phyloP scores from a whole-genome alignment of 2,888 invertebrate species.

The Catocala sponsa region DNA sequence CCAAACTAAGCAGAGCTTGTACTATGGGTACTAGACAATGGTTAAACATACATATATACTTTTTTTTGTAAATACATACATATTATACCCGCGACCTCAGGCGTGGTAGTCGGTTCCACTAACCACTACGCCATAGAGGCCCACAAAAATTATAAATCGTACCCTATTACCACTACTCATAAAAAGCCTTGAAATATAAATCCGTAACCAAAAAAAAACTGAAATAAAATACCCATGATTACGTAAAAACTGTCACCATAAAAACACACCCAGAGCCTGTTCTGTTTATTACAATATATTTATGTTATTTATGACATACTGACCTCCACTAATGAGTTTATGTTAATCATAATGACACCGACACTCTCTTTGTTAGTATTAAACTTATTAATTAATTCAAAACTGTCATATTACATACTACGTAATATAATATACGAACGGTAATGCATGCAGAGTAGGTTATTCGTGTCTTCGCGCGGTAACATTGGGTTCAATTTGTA shows the following conservation, averaged over 20 bases:
- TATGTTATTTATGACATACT: slow-evolving; percentile 76
- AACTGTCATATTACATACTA: not conserved
- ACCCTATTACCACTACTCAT: not conserved
- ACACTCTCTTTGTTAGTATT: slow-evolving; percentile 58
- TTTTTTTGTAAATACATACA: too few relatives aligned
- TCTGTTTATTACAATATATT: slow-evolving; percentile 78
- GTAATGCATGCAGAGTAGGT: too few relatives aligned
- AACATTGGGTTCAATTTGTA: too few relatives aligned
- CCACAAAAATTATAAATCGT: too few relatives aligned
- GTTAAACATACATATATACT: too few relatives aligned
- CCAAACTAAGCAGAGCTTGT: too few relatives aligned
- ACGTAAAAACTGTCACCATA: slow-evolving; percentile 51
- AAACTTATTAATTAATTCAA: slow-evolving; percentile 16
- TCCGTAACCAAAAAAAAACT: not conserved
- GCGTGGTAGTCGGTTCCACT: too few relatives aligned
- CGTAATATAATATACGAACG: too few relatives aligned
- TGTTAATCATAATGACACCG: slow-evolving; percentile 76
- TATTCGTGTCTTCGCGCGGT: too few relatives aligned
- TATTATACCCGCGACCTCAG: too few relatives aligned
- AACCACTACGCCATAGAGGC: too few relatives aligned
- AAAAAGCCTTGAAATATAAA: not conserved
- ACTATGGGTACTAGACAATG: too few relatives aligned
- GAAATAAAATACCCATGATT: slow-evolving; percentile 31
- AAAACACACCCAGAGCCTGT: slow-evolving; percentile 64
- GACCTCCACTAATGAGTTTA: slow-evolving; percentile 70